Base-by-base conservation (phyloP, 1,140 invertebrate genomes). In the Heliconius eleuchia region DNA sequence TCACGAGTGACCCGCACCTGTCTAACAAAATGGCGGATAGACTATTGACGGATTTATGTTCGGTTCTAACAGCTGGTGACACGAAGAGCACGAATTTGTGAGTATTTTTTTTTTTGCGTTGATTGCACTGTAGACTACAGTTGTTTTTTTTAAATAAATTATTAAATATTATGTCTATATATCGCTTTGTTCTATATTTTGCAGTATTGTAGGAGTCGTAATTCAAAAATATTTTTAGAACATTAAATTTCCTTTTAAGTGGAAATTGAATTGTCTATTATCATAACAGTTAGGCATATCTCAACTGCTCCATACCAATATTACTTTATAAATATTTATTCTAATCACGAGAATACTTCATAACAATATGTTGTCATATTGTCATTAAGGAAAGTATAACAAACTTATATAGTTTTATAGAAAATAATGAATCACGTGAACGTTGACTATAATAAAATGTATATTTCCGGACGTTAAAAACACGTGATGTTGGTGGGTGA, bases 51-150 rank as follows among this genome's bases (percentile, higher is more conserved):
- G 96, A 96, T 82, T 90, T 97, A 18, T 96, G 96, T 82, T 94
- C 95, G 23, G 91, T 96, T 19, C 87, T 96, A 30, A 91, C 95
- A 76, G 90, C 92, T 52, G 96, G 96, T 79, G 97, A 98, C 87
- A 97, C 96, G 16, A 98, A 98, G 92, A 95, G 96, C 83, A 98
- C 97, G 42, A 97, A 98, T 91, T 98, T 98, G 97, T 98, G 95
- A 97, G 97, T 96, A 87, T 80, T 82, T 80, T 80, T 75, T 75
- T 96, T 34, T 34, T 30, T 30, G 30, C 30, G 23, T 23, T 30
- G 30, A 30, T 30, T 30, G 30, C 3, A 34, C 34, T 34, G 34
- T 34, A 34, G 34, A 34, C 34, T 34, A 3, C 5, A 4, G 3
- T 34, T 34, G 2, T 4, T 34, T 34, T 34, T 34, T 37, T 37